Evolutionary conservation across 2,113 vertebrate genomes (phyloP), one percentile per base, ranked within the genome.

Genomic region (Rhadina sibilatrix): DNA sequence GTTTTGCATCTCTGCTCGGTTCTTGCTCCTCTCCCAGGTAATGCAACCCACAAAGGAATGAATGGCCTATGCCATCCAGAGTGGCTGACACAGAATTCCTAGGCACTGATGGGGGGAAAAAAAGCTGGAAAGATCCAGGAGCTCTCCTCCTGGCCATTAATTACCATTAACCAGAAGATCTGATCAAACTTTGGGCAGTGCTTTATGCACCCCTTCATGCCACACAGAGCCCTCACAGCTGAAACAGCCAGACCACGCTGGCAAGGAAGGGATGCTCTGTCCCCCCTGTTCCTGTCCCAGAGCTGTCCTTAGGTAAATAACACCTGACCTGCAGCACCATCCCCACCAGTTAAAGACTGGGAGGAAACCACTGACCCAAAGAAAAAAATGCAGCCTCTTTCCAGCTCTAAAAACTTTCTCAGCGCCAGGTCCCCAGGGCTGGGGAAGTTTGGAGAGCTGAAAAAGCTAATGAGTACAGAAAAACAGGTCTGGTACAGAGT

Each of bases 241-340:
- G 22, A 33, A 56, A 54, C 0, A 2, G 52, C 6, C 75, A 66
- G 69, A 13, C 14, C 23, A n/a, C 0, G 1, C 38, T 70, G 35
- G 6, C 23, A 20, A 46, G 61, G 20, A 76, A 15, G 12, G 16
- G 27, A 40, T 46, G n/a, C 20, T 42, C 3, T 49, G 79, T 33
- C 3, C 13, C 15, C 15, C 23, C 72, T 70, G 33, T 47, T 75
- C 53, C 46, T 60, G 31, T 18, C 46, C 69, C 75, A 88, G 53
- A 83, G 24, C 53, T 0, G 0, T 44, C 35, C 31, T 40, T 52
- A 8, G 44, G 23, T 46, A 40, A 4, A 0, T 6, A 40, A 33
- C 27, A 35, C 40, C 21, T 0, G 0, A 54, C 27, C 38, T 63
- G 42, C 65, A 78, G 52, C 65, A 64, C 57, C 49, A 24, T 9